Percentiles rank a stretch among this genome's conserved stretches.
Conservation (phyloP, 2,888 invertebrate species). For the Caenorhabditis parvicauda region DNA sequence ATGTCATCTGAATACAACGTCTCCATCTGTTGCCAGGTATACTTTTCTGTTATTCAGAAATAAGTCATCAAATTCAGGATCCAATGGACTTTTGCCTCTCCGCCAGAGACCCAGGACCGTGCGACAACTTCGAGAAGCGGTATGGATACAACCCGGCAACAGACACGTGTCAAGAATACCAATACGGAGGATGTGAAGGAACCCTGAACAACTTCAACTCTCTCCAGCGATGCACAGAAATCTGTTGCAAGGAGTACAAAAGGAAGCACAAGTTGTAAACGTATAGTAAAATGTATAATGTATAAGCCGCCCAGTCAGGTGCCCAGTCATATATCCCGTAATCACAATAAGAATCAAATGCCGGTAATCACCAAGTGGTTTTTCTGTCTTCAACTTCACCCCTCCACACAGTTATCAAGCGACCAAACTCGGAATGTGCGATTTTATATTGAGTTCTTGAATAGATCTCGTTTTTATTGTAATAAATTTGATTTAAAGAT, state of each 20-base stretch:
- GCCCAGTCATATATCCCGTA: too few relatives aligned
- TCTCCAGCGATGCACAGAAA: conserved; percentile 58
- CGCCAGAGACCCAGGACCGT: conserved; percentile 56
- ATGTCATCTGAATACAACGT: conserved; percentile 56
- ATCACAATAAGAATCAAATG: too few relatives aligned
- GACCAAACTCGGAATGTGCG: too few relatives aligned
- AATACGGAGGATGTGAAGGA: conserved; percentile 60
- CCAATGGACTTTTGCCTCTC: conserved; percentile 58
- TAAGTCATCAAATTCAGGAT: conserved; percentile 30
- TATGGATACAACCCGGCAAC: conserved; percentile 56
- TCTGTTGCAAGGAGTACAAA: conserved; percentile 60
- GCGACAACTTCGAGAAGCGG: conserved; percentile 42
- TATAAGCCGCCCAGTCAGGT: too few relatives aligned
- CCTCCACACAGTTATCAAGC: too few relatives aligned
- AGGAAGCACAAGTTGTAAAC: conserved; percentile 30
- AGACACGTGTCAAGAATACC: conserved; percentile 54
- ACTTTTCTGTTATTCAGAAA: neutral
- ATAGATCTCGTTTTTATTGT: too few relatives aligned
- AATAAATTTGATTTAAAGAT: too few relatives aligned
- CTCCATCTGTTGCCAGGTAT: conserved; percentile 56
- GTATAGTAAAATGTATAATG: too few relatives aligned
- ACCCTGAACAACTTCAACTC: conserved; percentile 58
- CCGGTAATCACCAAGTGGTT: too few relatives aligned
- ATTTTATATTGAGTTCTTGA: too few relatives aligned
- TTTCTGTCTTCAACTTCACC: too few relatives aligned